Base-by-base conservation (phyloP, 2,888 invertebrate genomes). In the Chaitophorus viminalis region DNA sequence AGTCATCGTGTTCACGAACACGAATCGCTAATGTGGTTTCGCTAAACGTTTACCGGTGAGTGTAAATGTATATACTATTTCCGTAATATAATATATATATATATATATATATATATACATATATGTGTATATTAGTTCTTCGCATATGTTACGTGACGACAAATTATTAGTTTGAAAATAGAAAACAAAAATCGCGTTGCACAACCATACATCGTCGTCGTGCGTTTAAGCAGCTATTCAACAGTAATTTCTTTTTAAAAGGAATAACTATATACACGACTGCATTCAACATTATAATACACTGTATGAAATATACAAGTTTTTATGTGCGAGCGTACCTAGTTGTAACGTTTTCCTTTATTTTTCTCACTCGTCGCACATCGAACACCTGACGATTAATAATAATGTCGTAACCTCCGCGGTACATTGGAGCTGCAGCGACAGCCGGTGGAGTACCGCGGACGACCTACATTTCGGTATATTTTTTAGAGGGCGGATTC, bases 101-200 rank as follows among this genome's bases (percentile, higher is more conserved):
- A n/a, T n/a, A n/a, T n/a, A n/a, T n/a, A n/a, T n/a, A n/a, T n/a
- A n/a, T n/a, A n/a, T n/a, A n/a, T n/a, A n/a, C n/a, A n/a, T n/a
- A n/a, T n/a, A n/a, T n/a, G n/a, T n/a, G n/a, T n/a, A n/a, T n/a
- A n/a, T n/a, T n/a, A 11, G 68, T 68, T 68, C 9, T 29, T 11
- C 68, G 17, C 70, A 5, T 29, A 31, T 17, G 31, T 70, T 70
- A 70, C 31, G 70, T 54, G 82, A 82, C 33, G 52, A 54, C 72
- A 74, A 82, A 82, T 54, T 52, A 72, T 82, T 25, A 52, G 72
- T 82, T 82, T 72, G 82, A 17, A n/a, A 54, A 54, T 82, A 33
- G 82, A 46, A 72, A 46, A 72, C 81, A 17, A 33, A 70, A 72
- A 82, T 72, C n/a, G 39, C 9, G 33, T 82, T 82, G 18, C 72